Conservation (phyloP, 2,888 invertebrate species). For the Sisyra nigra region DNA sequence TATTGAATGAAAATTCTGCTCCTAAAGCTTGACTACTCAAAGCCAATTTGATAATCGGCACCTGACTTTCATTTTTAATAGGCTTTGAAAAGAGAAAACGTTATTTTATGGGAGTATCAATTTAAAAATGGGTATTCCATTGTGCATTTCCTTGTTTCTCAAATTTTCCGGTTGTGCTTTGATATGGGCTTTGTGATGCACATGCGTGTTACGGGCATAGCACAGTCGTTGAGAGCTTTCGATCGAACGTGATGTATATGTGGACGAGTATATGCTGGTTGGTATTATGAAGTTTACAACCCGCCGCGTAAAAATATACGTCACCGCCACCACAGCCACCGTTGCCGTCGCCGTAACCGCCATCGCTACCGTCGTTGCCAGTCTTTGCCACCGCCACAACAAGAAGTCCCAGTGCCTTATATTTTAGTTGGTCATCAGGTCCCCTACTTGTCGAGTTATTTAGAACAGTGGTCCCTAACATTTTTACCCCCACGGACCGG, state of each 20-base stretch:
- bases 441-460: background rate
- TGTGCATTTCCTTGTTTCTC: background rate
- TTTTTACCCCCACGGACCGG: too few relatives aligned
- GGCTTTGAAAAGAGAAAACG: too few relatives aligned
- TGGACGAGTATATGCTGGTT: background rate
- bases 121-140: background rate
- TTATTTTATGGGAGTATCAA: too few relatives aligned
- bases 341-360: background rate
- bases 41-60: too few relatives aligned
- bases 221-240: background rate
- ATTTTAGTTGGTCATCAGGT: background rate
- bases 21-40: too few relatives aligned
- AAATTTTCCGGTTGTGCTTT: background rate
- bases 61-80: too few relatives aligned
- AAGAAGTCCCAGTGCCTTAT: constrained; percentile 1
- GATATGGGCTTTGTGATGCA: background rate
- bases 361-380: background rate
- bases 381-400: background rate
- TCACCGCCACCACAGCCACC: background rate
- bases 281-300: background rate
- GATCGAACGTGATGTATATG: background rate
- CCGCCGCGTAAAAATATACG: background rate
- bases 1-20: background rate
- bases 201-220: background rate
- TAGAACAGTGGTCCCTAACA: background rate